These are phyloP conservation scores for Atrichornis clamosus DNA, from an alignment of 2,113 vertebrate species.

Conservation along the genomic window DNA sequence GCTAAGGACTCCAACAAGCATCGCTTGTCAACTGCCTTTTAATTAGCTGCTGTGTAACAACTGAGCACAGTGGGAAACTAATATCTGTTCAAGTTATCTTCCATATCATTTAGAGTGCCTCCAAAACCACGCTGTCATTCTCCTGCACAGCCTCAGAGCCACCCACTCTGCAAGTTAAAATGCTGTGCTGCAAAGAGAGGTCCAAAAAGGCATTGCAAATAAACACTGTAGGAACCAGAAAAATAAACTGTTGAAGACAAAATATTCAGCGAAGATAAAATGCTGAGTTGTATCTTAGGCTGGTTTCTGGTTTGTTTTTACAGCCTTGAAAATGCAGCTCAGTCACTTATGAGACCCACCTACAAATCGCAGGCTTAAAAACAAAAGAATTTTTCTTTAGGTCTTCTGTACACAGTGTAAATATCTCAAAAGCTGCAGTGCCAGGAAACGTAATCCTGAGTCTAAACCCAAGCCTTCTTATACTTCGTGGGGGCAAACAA, in stretches of 20 bases:
- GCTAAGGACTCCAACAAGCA: slow-evolving; percentile 44
- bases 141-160: not conserved
- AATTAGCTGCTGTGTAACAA: slow-evolving; percentile 60
- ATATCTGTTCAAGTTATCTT: slow-evolving; percentile 55
- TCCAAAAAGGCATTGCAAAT: not conserved
- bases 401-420: not conserved
- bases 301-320: not conserved
- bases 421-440: not conserved
- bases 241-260: not conserved
- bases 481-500: not conserved
- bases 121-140: slow-evolving; percentile 4
- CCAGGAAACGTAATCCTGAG: not conserved
- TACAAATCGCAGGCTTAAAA: not conserved
- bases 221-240: not conserved
- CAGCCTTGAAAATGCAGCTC: not conserved
- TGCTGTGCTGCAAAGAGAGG: not conserved
- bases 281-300: not conserved
- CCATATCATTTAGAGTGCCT: slow-evolving; percentile 12
- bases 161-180: not conserved
- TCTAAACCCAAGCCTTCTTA: not conserved
- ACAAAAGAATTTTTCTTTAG: not conserved
- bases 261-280: not conserved
- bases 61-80: slow-evolving; percentile 59
- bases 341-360: not conserved
- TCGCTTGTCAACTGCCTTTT: slow-evolving; percentile 60